Evolutionary conservation across 2,888 invertebrate genomes (phyloP), one percentile per base, ranked within the genome.

Genomic region (Prosopocoilus inquinatus): DNA sequence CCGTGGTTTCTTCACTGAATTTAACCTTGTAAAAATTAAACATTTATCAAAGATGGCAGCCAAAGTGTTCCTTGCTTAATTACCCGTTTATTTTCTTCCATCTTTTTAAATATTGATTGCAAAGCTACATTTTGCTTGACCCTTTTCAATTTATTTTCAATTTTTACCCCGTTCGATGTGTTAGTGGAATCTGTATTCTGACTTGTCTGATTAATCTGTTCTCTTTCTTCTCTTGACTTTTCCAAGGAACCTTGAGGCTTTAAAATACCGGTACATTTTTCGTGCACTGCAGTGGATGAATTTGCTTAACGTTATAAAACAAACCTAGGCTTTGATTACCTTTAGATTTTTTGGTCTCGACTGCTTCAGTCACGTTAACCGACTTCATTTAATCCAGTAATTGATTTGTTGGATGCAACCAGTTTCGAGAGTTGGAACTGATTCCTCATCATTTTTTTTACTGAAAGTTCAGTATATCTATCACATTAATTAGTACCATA

Each of bases 111-210:
- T 68, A 89, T 87, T 59, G 88, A 87, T 55, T 88, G 88, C 81
- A 92, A 85, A 0, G 91, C 91, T 44, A 91, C 88, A 74, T 91
- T 92, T 69, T 90, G 89, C 58, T 90, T 80, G 2, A 81, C 78
- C 58, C 83, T 80, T 61, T 78, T 76, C 50, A 65, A 61, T 66
- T 72, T 55, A 35, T 67, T 49, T 28, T 63, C 64, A 13, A 63
- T 32, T 16, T 63, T 62, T 9, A 11, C 32, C 13, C 16, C 15
- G 15, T 39, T 50, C 0, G 67, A 56, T 38, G 74, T 55, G 9
- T 49, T 48, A 36, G 45, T 52, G 28, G 35, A 47, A 11, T 52
- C 45, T 1, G 12, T 41, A 13, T 33, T 47, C 28, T 50, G 50
- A 20, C 47, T 11, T 7, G 15, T 20, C 3, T 33, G 28, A 28